Base-by-base conservation (phyloP, 2,113 vertebrate species). In the Coryphaenoides rupestris region DNA sequence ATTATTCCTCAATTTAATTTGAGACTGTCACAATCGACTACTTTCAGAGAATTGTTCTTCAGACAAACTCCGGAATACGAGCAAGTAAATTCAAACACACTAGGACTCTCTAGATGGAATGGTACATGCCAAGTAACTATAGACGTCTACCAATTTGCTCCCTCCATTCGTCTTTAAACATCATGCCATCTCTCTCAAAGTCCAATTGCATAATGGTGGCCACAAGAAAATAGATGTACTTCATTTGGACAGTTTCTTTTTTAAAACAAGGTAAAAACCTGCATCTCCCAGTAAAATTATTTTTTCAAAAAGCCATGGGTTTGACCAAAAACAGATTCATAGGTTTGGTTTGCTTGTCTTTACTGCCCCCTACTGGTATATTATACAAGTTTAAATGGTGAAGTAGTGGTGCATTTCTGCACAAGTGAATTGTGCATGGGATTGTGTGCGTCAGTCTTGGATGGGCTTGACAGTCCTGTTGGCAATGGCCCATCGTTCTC, bases 351-450 rank as follows among this genome's bases (percentile, higher is more conserved):
- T 75, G 54, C 22, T 5, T 45, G 55, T 47, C 13, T 60, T 26
- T n/a, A 17, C 75, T 40, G 60, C 61, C 60, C 66, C 72, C 58
- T 56, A 54, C 45, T 77, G 63, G 69, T 71, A 21, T 60, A 12
- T 55, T 26, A 52, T 53, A 65, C 23, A 19, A 21, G 33, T 56
- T 47, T 50, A 52, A 75, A 67, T 62, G 19, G 21, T 19, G 54
- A 40, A 23, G 46, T 53, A 58, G 72, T 72, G 56, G 56, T 21
- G 13, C 60, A 40, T 61, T 70, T 66, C 16, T 74, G 56, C 58
- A 62, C 23, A 52, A 40, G 65, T 59, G 21, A 61, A 73, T 76
- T 83, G 82, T 80, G 82, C 79, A 55, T 82, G 65, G 78, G 73
- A 28, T 63, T 75, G 57, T 33, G 54, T 69, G 57, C 50, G 13